Evolutionary conservation across 2,113 vertebrate genomes (phyloP).

Genomic region (Aldabrachelys gigantea): DNA sequence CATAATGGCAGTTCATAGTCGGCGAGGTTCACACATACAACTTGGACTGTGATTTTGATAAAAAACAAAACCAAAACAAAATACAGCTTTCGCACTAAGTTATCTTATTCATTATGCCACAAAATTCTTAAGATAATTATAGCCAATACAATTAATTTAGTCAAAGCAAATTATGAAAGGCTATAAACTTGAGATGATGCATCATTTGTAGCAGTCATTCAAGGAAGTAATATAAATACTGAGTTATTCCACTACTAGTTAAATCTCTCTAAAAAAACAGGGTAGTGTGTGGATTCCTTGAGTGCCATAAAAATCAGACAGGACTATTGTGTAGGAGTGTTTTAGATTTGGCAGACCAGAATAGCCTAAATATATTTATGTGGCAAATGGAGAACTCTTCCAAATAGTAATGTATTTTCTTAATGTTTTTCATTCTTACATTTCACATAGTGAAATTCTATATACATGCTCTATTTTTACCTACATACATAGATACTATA

Average conservation of each 20-base stretch:
- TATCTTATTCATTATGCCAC: constrained; percentile 41
- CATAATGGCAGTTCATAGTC: constrained; percentile 51
- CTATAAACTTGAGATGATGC: constrained; percentile 42
- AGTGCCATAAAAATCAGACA: constrained; percentile 30
- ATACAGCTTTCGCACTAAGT: constrained; percentile 15
- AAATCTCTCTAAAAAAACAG: constrained; percentile 37
- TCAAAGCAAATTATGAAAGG: constrained; percentile 53
- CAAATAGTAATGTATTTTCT: background rate
- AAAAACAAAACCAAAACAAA: constrained; percentile 44
- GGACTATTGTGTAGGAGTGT: background rate
- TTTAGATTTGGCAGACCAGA: constrained; percentile 37
- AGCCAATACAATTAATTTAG: constrained; percentile 48
- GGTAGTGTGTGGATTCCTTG: constrained; percentile 33
- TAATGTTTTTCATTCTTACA: background rate
- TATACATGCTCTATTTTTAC: background rate
- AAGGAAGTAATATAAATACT: constrained; percentile 62
- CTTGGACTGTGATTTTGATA: constrained; percentile 19
- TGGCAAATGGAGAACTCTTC: background rate
- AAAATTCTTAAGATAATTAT: constrained; percentile 66
- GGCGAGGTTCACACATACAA: background rate
- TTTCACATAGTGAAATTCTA: background rate
- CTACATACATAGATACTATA: too few relatives aligned
- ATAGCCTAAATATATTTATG: constrained; percentile 5
- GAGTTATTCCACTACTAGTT: constrained; percentile 58
- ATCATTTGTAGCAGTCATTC: constrained; percentile 64